Evolutionary conservation across 1,140 invertebrate genomes (phyloP).

Genomic region (Portunus trituberculatus): DNA sequence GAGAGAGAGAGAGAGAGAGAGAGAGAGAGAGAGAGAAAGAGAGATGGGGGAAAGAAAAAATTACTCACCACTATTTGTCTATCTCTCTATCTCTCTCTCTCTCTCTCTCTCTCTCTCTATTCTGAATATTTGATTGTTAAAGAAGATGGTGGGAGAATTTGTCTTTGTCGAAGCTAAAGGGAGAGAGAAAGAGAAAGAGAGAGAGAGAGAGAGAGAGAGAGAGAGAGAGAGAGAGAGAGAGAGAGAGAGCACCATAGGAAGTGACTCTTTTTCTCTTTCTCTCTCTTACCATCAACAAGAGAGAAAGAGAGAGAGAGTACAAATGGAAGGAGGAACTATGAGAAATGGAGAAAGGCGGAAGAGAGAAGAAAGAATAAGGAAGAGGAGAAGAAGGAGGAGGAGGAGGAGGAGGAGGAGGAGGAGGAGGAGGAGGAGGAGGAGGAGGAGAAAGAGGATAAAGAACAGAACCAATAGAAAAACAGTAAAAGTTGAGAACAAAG

Average conservation of each 20-base stretch:
- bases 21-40: conserved; percentile 38
- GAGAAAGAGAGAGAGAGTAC: background rate
- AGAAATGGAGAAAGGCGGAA: background rate
- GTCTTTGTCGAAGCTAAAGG: background rate
- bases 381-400: no score
- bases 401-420: no score
- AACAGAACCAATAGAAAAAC: no score
- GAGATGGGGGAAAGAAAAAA: background rate
- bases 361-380: background rate
- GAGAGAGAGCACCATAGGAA: conserved; percentile 12
- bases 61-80: background rate
- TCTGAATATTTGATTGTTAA: conserved; percentile 48
- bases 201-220: background rate
- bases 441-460: no score
- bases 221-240: background rate
- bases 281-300: background rate
- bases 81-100: background rate
- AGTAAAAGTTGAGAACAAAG: no score
- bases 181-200: no score
- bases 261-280: background rate
- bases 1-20: conserved; percentile 3
- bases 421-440: no score
- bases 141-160: background rate
- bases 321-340: background rate
- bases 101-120: conserved; percentile 23